These are phyloP conservation scores for Pseudochirops corinnae DNA, from an alignment of 2,797 vertebrate genomes.

Conservation along the genomic window DNA sequence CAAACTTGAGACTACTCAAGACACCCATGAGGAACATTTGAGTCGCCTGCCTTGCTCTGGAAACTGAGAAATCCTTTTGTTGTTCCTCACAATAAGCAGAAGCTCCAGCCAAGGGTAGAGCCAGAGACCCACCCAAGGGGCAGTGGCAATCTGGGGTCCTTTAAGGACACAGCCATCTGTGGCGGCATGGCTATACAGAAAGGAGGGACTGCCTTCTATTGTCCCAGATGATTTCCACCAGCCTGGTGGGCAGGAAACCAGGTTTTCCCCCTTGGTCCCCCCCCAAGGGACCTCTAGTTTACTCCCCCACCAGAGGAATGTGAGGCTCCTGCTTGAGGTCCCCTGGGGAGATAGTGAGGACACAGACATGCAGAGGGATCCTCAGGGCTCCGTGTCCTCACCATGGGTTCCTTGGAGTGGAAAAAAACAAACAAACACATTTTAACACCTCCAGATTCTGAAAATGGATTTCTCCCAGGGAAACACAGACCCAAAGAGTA, in stretches of 20 bases:
- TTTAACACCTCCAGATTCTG: slow-evolving; percentile 82
- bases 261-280: neutral
- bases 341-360: neutral
- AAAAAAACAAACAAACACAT: slow-evolving; percentile 73
- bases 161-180: slow-evolving; percentile 8
- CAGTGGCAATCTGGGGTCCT: neutral
- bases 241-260: accelerated
- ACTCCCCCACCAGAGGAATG: neutral
- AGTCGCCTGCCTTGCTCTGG: neutral
- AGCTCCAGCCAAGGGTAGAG: neutral
- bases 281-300: accelerated
- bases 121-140: neutral
- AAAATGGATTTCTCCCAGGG: slow-evolving; percentile 83
- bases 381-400: slow-evolving; percentile 76
- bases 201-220: neutral
- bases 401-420: slow-evolving; percentile 75
- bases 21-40: neutral
- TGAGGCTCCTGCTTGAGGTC: neutral
- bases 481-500: slow-evolving; percentile 74
- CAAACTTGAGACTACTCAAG: neutral
- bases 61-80: neutral
- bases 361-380: slow-evolving; percentile 37
- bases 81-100: neutral
- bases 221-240: neutral
- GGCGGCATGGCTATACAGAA: neutral